A percentile compares a stretch with the other conserved stretches of the same genome.
These are phyloP conservation scores for Synchiropus splendidus DNA, from an alignment of 2,113 vertebrate genomes.

Conservation along the genomic window DNA sequence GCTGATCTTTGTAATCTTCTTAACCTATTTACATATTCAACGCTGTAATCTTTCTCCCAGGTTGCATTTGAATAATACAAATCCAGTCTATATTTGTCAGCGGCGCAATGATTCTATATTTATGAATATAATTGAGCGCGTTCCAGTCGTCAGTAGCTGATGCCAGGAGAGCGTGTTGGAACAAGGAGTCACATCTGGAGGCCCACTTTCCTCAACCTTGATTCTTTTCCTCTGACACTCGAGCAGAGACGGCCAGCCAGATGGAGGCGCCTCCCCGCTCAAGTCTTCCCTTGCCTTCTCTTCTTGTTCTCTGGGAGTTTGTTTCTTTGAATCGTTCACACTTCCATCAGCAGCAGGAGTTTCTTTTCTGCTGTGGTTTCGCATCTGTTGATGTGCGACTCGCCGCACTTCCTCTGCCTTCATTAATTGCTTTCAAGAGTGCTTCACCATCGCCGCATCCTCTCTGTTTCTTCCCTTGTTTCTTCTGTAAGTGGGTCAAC, in stretches of 20 bases:
- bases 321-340: background rate
- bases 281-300: constrained; percentile 2
- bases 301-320: background rate
- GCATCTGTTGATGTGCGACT: constrained; percentile 1
- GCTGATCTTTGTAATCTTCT: constrained; percentile 65
- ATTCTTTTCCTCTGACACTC: constrained; percentile 40
- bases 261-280: constrained; percentile 6
- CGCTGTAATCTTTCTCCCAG: constrained; percentile 62
- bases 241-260: constrained; percentile 9
- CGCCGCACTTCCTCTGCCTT: constrained; percentile 11
- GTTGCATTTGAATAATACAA: constrained; percentile 72
- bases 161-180: constrained; percentile 50
- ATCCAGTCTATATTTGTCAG: constrained; percentile 68
- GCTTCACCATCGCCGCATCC: background rate
- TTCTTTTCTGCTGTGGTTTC: constrained; percentile 2
- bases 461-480: constrained; percentile 2
- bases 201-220: constrained; percentile 57
- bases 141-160: constrained; percentile 64
- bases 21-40: constrained; percentile 66
- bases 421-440: constrained; percentile 17
- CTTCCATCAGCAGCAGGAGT: background rate
- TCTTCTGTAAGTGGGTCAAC: constrained; percentile 35
- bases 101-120: constrained; percentile 59
- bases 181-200: constrained; percentile 64
- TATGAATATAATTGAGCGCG: constrained; percentile 66